Conservation (phyloP, 2,113 vertebrate genomes). For the Conger conger region DNA sequence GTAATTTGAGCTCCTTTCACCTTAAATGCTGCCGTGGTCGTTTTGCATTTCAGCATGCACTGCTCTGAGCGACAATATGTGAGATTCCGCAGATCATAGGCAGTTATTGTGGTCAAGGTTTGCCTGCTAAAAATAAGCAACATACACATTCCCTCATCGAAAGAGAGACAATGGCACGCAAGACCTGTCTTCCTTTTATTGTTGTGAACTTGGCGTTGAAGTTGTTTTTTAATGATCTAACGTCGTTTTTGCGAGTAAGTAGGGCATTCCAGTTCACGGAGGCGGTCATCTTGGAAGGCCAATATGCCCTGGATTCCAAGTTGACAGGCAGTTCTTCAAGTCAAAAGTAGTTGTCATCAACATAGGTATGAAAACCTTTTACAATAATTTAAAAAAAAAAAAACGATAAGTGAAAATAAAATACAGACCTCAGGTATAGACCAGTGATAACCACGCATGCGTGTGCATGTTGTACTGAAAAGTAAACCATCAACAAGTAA, state of each 20-base stretch:
- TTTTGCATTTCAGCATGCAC: not conserved
- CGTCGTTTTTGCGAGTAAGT: not conserved
- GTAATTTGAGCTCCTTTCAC: not conserved
- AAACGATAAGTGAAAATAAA: no score
- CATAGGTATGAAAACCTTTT: no score
- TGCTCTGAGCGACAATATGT: not conserved
- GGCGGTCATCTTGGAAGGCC: not conserved
- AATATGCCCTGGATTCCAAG: not conserved
- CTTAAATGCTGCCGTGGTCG: not conserved
- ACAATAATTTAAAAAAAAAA: no score
- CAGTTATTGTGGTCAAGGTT: no score
- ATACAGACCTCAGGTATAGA: no score
- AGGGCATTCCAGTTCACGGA: constrained; percentile 6
- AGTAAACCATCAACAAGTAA: not conserved
- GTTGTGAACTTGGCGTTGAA: not conserved
- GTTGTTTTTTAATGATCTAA: not conserved
- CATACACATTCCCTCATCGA: no score
- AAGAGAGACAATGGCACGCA: no score
- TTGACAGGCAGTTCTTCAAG: not conserved
- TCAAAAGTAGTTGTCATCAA: no score
- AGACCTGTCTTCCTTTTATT: not conserved
- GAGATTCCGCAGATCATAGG: no score
- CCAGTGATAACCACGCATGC: no score
- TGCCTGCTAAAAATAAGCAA: no score
- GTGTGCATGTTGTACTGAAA: not conserved